Conservation (phyloP, 2,888 invertebrate species). For the Keiferia lycopersicella region DNA sequence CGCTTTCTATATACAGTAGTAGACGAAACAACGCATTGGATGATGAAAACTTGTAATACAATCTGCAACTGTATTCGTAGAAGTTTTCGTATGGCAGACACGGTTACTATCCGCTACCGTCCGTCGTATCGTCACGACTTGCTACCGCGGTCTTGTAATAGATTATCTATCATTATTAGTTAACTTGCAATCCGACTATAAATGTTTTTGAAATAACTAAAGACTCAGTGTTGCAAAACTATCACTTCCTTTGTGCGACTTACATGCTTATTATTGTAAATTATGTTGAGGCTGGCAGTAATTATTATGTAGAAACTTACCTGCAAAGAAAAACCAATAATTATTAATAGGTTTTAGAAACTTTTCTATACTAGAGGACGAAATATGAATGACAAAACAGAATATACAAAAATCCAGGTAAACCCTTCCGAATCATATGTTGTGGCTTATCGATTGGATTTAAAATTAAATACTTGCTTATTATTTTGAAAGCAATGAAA, state of each 20-base stretch:
- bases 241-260: conserved; percentile 1
- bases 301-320: too few species aligned
- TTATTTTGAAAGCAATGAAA: neutral
- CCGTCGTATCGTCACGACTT: conserved; percentile 41
- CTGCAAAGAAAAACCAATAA: conserved; percentile 45
- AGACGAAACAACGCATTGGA: neutral
- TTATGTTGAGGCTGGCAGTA: neutral
- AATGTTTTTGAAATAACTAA: neutral
- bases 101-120: conserved; percentile 43
- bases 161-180: conserved; percentile 24
- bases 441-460: too few species aligned
- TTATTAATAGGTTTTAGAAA: conserved; percentile 22
- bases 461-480: neutral
- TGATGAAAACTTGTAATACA: neutral
- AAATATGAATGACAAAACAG: too few species aligned
- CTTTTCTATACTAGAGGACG: neutral
- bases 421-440: too few species aligned
- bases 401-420: too few species aligned
- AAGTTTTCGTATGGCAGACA: conserved; percentile 34
- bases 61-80: neutral
- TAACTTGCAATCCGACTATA: conserved; percentile 4
- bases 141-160: conserved; percentile 20
- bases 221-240: neutral
- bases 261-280: neutral
- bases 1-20: neutral